Evolutionary conservation across 2,888 invertebrate species (phyloP), one percentile per base, ranked within the genome.

Genomic region (Panorpa germanica): DNA sequence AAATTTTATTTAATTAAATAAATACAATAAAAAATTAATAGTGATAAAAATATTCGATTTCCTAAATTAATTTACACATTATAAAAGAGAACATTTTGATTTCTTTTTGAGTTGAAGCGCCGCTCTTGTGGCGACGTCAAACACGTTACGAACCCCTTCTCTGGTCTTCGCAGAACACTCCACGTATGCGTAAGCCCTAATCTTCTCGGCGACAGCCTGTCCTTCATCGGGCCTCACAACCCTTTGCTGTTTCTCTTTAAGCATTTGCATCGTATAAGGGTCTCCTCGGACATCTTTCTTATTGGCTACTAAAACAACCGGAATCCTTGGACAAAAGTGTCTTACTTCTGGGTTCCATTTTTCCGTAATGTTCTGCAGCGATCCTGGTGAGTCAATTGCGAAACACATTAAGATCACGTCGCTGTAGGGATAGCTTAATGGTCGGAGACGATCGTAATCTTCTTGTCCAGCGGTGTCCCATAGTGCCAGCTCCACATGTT

Each of bases 331-430:
- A 61, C 96, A 98, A 61, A 96, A 96, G 64, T 96, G 96, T 57
- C 86, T 86, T 44, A 86, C 90, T 65, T 98, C 96, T 28, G 96
- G 96, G 40, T 90, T 93, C 98, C 98, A 98, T 64, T 96, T 98
- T 63, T 96, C 96, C 39, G 91, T 88, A 59, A 98, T 95, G 67
- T 98, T 98, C 65, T 95, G 93, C 60, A 98, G 67, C 46, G 93
- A 95, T 63, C 96, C 96, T 34, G 95, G 96, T 50, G 90, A 93
- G 61, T 95, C 96, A 49, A 98, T 91, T 43, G 91, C 90, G 69
- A 96, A 98, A 64, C 96, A 98, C 91, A 98, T 95, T 44, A 98
- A 70, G 49, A 98, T 93, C 40, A 98, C 96, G 59, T 98, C 95
- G 36, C 96, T 98, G 59, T 96, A 96, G 31, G 95, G 95, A 59